Conservation (phyloP, 2,113 vertebrate genomes). For the Falco punctatus region DNA sequence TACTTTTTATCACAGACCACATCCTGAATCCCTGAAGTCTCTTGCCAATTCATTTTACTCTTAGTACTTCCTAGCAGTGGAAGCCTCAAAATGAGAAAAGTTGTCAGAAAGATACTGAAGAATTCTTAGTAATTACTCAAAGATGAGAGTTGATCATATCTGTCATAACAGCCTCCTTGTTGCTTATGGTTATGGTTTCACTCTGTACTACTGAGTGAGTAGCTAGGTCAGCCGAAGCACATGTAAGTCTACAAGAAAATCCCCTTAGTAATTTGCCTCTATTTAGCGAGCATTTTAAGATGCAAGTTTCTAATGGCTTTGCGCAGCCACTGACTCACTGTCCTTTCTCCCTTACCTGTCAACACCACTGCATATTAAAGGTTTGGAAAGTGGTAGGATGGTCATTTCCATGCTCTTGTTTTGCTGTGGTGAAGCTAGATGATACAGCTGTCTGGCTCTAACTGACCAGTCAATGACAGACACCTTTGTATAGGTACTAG, state of each 20-base stretch:
- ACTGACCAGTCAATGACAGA: neutral
- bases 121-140: neutral
- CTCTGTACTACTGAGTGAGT: accelerated
- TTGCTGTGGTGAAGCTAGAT: neutral
- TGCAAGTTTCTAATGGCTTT: neutral
- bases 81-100: neutral
- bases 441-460: neutral
- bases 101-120: neutral
- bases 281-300: neutral
- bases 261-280: neutral
- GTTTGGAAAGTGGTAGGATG: accelerated
- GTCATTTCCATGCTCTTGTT: neutral
- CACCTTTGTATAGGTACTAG: no score
- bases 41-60: neutral
- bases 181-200: neutral
- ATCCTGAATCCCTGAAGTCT: neutral
- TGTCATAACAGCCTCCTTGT: neutral
- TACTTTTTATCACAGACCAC: neutral
- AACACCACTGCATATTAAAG: neutral
- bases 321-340: neutral
- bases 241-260: neutral
- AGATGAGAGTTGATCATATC: neutral
- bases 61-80: neutral
- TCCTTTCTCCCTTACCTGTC: neutral
- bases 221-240: neutral